Conservation (phyloP, 1,140 invertebrate genomes). For the Ditylenchus dipsaci region DNA sequence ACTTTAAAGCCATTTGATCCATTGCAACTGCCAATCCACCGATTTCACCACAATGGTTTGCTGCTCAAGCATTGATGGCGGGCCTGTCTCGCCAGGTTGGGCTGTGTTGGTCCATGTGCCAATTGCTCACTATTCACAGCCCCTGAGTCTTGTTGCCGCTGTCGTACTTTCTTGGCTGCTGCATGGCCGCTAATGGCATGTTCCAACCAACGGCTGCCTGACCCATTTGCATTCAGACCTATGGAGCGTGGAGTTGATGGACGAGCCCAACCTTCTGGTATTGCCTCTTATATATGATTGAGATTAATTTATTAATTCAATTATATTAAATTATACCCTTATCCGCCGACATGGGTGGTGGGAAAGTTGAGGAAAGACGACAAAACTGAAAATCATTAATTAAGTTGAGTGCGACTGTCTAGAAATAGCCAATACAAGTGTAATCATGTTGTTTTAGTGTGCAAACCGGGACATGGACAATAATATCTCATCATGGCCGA, state of each 20-base stretch:
- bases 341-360: conserved; percentile 16
- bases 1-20: too few relatives aligned
- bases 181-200: conserved; percentile 44
- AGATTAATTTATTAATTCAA: conserved; percentile 7
- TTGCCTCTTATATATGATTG: neutral
- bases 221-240: conserved; percentile 31
- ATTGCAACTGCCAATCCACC: neutral
- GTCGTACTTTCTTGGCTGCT: neutral
- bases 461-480: too few relatives aligned
- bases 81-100: conserved; percentile 37
- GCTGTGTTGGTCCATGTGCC: conserved; percentile 20
- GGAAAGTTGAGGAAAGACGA: conserved; percentile 50
- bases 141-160: conserved; percentile 26
- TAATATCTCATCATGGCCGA: too few relatives aligned
- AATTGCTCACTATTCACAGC: conserved; percentile 35
- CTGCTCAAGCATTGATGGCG: conserved; percentile 45
- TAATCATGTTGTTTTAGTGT: too few relatives aligned
- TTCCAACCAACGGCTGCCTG: conserved; percentile 36
- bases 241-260: conserved; percentile 43
- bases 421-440: too few relatives aligned
- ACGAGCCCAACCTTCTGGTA: conserved; percentile 50
- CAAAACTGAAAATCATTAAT: too few relatives aligned
- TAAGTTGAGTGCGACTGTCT: too few relatives aligned
- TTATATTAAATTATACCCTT: neutral
- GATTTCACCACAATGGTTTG: conserved; percentile 44